Evolutionary conservation across 1,140 invertebrate genomes (phyloP).

Genomic region (Cephus cinctus): DNA sequence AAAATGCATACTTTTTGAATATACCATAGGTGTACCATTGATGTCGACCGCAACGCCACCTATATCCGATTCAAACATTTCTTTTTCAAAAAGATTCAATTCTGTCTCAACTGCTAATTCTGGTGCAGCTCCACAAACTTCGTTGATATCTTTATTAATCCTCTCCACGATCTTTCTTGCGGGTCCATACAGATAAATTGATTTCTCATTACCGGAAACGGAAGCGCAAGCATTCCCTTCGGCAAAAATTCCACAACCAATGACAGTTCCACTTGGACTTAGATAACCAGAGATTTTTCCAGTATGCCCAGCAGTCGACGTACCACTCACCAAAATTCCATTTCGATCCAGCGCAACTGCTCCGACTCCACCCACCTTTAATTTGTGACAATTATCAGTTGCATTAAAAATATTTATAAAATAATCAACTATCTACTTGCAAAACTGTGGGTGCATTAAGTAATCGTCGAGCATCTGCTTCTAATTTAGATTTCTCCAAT

Average conservation of each 20-base stretch:
- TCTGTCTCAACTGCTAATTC: slow-evolving; percentile 10
- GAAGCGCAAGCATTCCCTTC: slow-evolving; percentile 21
- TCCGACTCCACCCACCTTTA: slow-evolving; percentile 21
- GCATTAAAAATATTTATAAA: neutral
- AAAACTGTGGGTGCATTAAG: neutral
- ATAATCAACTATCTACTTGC: neutral
- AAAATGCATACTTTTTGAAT: slow-evolving; percentile 23
- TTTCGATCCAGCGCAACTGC: slow-evolving; percentile 27
- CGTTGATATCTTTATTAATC: slow-evolving; percentile 8
- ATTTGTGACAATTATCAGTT: neutral
- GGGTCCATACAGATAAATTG: slow-evolving; percentile 24
- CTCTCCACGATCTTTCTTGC: slow-evolving; percentile 21
- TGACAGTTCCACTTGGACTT: slow-evolving; percentile 22
- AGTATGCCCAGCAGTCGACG: slow-evolving; percentile 22
- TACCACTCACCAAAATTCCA: slow-evolving; percentile 23
- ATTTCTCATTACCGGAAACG: slow-evolving; percentile 25
- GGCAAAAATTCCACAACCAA: slow-evolving; percentile 32
- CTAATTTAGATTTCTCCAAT: too few relatives aligned
- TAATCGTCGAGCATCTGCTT: neutral
- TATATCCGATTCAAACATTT: slow-evolving; percentile 13
- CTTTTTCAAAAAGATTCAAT: slow-evolving; percentile 15
- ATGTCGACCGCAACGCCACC: slow-evolving; percentile 22
- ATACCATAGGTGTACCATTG: slow-evolving; percentile 17
- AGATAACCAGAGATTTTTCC: slow-evolving; percentile 18
- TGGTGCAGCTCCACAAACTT: neutral